Percentiles rank a stretch among this genome's conserved stretches.
These are phyloP conservation scores for Troilus luridus DNA, from an alignment of 2,888 invertebrate genomes.

Conservation along the genomic window DNA sequence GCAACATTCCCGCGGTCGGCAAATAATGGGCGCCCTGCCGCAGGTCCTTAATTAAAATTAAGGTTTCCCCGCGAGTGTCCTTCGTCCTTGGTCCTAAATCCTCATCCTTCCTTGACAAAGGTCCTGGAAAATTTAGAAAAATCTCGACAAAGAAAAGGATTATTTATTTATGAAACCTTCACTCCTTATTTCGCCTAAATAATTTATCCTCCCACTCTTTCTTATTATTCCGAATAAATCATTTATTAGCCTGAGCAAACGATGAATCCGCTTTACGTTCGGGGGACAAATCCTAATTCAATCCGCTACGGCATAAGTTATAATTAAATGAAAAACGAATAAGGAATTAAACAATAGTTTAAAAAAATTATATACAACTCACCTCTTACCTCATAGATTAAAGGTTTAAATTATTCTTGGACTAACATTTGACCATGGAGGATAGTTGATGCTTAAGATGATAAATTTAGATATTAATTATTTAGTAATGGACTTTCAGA, in stretches of 20 bases:
- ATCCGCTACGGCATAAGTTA: no score
- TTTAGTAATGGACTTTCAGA: no score
- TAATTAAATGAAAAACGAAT: no score
- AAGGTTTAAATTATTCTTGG: no score
- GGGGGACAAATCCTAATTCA: neutral
- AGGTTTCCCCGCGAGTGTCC: neutral
- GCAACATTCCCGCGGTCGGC: neutral
- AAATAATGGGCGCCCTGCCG: neutral
- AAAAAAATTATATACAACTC: no score
- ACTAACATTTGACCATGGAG: no score
- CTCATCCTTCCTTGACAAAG: neutral
- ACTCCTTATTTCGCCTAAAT: neutral
- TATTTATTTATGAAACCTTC: neutral
- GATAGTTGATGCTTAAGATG: no score
- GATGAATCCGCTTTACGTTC: neutral
- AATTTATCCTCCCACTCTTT: neutral
- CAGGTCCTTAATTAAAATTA: conserved; percentile 16
- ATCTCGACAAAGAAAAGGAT: neutral
- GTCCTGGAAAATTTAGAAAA: conserved; percentile 9
- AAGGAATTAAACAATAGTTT: no score
- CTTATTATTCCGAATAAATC: neutral
- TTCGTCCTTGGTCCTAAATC: neutral
- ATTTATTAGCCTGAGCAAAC: neutral
- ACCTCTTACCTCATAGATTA: no score
- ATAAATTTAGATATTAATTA: no score